phyloP scores from a whole-genome alignment of 92 coral and sea anemone species.

The Anthopleura xanthogrammica region DNA sequence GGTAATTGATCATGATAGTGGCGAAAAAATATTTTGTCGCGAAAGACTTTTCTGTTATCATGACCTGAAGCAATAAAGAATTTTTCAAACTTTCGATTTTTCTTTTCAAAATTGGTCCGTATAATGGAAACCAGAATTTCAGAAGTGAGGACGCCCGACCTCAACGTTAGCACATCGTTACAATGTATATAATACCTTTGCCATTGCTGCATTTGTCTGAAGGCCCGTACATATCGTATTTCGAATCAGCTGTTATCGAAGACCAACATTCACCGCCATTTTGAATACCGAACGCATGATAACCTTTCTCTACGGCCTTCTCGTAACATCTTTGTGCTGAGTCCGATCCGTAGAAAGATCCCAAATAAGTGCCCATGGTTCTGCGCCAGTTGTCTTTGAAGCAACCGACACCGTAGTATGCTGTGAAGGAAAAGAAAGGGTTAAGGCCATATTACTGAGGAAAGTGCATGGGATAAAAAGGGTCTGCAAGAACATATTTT shows the following conservation, averaged over 20 bases:
- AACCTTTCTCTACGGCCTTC: conserved; percentile 9
- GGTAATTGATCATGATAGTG: no score
- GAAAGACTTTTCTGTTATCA: no score
- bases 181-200: neutral
- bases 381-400: conserved; percentile 1
- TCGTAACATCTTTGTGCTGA: conserved; percentile 18
- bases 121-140: no score
- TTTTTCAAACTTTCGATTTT: no score
- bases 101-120: no score
- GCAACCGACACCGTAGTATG: conserved; percentile 23
- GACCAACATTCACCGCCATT: conserved; percentile 38
- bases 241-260: neutral
- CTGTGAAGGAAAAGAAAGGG: neutral
- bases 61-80: no score
- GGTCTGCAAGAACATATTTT: no score
- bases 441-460: no score
- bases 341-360: conserved; percentile 8
- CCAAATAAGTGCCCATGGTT: conserved; percentile 2
- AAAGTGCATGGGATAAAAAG: no score
- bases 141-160: no score
- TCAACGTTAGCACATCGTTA: no score
- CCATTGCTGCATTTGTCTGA: conserved; percentile 14
- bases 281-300: conserved; percentile 13
- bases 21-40: no score
- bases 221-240: conserved; percentile 9